A percentile compares a stretch with the other conserved stretches of the same genome.
Evolutionary conservation across 2,888 invertebrate species (phyloP).

Genomic region (Drosophila pseudotakahashii): DNA sequence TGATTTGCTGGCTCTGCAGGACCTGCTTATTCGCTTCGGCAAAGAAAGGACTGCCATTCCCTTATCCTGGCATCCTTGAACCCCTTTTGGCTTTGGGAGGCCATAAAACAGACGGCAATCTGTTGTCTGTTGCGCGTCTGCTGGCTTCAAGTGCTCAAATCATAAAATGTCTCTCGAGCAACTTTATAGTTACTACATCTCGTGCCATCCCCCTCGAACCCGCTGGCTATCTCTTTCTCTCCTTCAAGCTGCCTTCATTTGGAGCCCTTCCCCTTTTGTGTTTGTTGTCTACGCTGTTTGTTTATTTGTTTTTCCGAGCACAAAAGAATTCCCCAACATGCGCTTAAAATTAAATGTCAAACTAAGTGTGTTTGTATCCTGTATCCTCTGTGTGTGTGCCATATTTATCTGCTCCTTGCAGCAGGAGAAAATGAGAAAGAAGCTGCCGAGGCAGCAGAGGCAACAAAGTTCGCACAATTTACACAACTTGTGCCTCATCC

Average conservation of each 20-base stretch:
- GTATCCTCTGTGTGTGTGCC: constrained; percentile 48
- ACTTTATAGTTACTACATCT: constrained; percentile 74
- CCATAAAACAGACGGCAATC: constrained; percentile 78
- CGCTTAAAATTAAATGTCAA: constrained; percentile 82
- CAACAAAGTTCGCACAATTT: constrained; percentile 78
- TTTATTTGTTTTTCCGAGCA: constrained; percentile 76
- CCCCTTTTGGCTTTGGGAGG: constrained; percentile 37
- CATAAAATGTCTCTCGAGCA: constrained; percentile 78
- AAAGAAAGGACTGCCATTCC: background rate
- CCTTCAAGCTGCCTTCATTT: no score
- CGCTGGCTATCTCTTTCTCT: no score
- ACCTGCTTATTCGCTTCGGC: constrained; percentile 11
- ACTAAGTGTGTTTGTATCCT: constrained; percentile 53
- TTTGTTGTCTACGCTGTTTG: constrained; percentile 60
- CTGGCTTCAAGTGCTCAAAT: constrained; percentile 79
- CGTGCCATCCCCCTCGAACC: background rate
- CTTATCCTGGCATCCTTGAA: background rate
- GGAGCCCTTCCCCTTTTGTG: constrained; percentile 40
- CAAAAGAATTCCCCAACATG: constrained; percentile 82
- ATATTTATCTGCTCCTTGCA: constrained; percentile 67
- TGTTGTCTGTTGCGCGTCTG: constrained; percentile 78
- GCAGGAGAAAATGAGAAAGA: constrained; percentile 30
- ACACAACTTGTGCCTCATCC: constrained; percentile 68
- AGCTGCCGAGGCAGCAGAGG: constrained; percentile 50
- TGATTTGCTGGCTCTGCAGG: constrained; percentile 55